Base-by-base conservation (phyloP, 2,888 invertebrate genomes). In the Ephialtes manifestator region DNA sequence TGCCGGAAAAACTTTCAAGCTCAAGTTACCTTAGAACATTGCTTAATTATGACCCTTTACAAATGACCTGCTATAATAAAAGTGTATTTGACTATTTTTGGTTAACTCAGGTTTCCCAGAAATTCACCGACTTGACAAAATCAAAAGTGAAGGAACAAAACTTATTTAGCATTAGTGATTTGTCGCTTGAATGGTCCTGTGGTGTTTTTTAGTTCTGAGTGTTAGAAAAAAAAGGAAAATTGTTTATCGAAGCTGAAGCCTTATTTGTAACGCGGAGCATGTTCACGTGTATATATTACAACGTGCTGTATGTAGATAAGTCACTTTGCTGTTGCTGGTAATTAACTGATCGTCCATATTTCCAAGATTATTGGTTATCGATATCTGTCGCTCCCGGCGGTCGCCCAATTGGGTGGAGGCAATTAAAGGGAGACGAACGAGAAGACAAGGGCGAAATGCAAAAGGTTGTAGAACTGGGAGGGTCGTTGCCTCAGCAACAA, bases 301-400 rank as follows among this genome's bases (percentile, higher is more conserved):
- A 31, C 53, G 63, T 43, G 31, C 35, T 55, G 55, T 67, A 77
- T 68, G 43, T 24, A 48, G 65, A 80, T 84, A 68, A 68, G 76
- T 74, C 58, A 35, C 71, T 65, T 55, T 31, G 53, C 67, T 51
- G 65, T 68, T 81, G 55, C 70, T 81, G 48, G 65, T 82, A 74
- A 85, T 85, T 85, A 85, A 63, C 74, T 60, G 74, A 79, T 78
- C 78, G 46, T 55, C 46, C 55, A 74, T 70, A 81, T 82, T 81
- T 71, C 48, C 81, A 65, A 81, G 81, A 82, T 79, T 85, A 85
- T 81, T 78, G 85, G 81, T 82, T 85, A 79, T 81, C 85, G 78
- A 84, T 84, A 81, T 81, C 81, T 81, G 67, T 43, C 74, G 76
- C 63, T 81, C 18, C 77, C 31, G 48, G 72, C 67, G 51, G 35